Conservation (phyloP, 2,113 vertebrate species). For the Dromaius novaehollandiae region DNA sequence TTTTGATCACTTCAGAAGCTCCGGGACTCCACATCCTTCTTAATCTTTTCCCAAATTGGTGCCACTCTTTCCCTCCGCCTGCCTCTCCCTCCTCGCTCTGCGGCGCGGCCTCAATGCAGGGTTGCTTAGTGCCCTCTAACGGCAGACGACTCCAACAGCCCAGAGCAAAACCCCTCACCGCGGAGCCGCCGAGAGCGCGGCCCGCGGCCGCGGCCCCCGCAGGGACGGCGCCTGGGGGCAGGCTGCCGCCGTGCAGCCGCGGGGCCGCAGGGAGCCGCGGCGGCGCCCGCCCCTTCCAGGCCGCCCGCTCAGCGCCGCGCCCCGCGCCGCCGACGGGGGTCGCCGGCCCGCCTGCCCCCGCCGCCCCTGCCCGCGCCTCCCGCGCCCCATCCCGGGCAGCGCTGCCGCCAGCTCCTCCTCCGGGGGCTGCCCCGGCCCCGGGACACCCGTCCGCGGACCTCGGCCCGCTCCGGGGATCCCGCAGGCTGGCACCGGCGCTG, state of each 20-base stretch:
- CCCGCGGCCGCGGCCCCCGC: too few relatives aligned
- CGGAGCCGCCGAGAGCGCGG: background rate
- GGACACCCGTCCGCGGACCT: background rate
- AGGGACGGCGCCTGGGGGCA: background rate
- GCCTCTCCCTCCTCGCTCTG: background rate
- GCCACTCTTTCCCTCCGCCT: background rate
- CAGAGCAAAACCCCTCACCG: slow-evolving; percentile 15
- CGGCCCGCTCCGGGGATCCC: too few relatives aligned
- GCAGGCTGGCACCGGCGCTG: too few relatives aligned
- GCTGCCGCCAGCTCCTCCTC: background rate
- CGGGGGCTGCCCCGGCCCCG: background rate
- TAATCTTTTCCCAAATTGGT: background rate
- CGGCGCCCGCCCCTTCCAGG: background rate
- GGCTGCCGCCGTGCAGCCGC: too few relatives aligned
- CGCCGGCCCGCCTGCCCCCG: background rate
- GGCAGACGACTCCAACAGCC: slow-evolving; percentile 67
- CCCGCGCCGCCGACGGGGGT: background rate
- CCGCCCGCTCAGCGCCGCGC: background rate
- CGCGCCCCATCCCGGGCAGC: background rate
- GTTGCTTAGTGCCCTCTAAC: slow-evolving; percentile 79
- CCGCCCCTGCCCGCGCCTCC: too few relatives aligned
- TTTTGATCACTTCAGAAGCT: slow-evolving; percentile 65
- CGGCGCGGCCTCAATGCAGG: slow-evolving; percentile 47
- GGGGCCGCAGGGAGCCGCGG: too few relatives aligned
- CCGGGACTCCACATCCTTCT: slow-evolving; percentile 15